phyloP scores from a whole-genome alignment of 2,888 invertebrate genomes.

The Hoplodrina blanda region DNA sequence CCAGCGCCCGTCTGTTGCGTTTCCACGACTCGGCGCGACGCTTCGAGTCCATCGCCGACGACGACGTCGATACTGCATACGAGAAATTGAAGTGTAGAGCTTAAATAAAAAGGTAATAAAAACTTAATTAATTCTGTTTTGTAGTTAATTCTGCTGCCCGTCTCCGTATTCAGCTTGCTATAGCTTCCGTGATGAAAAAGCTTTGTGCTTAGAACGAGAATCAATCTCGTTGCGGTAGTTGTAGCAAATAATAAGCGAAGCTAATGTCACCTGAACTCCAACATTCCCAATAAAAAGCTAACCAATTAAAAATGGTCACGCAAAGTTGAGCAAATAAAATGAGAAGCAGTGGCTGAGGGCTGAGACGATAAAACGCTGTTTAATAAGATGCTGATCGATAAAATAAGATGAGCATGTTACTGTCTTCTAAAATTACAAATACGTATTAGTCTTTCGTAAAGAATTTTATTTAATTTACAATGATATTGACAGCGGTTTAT shows the following conservation, averaged over 20 bases:
- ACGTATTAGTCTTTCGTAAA: too few relatives aligned
- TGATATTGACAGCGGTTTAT: conserved; percentile 16
- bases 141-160: conserved; percentile 10
- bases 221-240: conserved; percentile 20
- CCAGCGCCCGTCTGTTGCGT: conserved; percentile 98
- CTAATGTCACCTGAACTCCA: conserved; percentile 14
- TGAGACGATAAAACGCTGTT: conserved; percentile 19
- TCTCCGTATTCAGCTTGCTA: conserved; percentile 23
- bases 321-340: conserved; percentile 27
- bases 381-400: neutral
- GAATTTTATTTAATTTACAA: too few relatives aligned
- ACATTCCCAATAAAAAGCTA: conserved; percentile 19
- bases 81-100: conserved; percentile 56
- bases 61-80: conserved; percentile 84
- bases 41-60: conserved; percentile 97
- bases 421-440: too few relatives aligned
- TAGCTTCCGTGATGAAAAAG: conserved; percentile 22
- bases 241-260: conserved; percentile 45
- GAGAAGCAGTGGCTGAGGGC: conserved; percentile 27
- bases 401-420: too few relatives aligned
- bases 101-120: conserved; percentile 55
- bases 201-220: conserved; percentile 21
- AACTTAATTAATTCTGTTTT: conserved; percentile 41
- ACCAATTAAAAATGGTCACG: conserved; percentile 6
- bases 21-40: conserved; percentile 99